Conservation (phyloP, 2,888 invertebrate genomes). For the Chrysodeixis includens region DNA sequence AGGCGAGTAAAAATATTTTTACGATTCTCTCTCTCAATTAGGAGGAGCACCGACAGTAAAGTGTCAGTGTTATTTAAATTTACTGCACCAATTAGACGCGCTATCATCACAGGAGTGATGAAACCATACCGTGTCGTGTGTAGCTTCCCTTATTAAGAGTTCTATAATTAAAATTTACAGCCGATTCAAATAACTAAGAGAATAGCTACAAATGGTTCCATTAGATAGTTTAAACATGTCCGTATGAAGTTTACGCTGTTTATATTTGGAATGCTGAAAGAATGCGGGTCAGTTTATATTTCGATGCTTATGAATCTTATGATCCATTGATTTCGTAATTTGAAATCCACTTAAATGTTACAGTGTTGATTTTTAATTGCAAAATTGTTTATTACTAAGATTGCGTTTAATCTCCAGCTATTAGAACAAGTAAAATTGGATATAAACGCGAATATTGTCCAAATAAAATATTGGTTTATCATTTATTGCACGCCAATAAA, state of each 20-base stretch:
- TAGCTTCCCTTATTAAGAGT: constrained; percentile 86
- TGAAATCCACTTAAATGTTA: constrained; percentile 9
- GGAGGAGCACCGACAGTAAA: constrained; percentile 83
- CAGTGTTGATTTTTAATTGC: neutral
- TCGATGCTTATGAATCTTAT: constrained; percentile 30
- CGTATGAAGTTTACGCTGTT: constrained; percentile 35
- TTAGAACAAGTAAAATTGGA: neutral
- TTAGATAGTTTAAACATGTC: constrained; percentile 57
- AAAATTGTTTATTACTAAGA: neutral
- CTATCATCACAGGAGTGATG: constrained; percentile 85
- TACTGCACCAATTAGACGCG: constrained; percentile 88
- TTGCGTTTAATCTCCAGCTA: neutral
- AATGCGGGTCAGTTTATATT: constrained; percentile 47
- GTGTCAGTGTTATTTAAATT: constrained; percentile 89
- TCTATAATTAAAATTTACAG: constrained; percentile 87
- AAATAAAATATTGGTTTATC: neutral
- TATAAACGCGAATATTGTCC: neutral
- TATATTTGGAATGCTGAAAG: constrained; percentile 36
- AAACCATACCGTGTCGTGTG: constrained; percentile 82
- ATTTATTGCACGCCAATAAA: neutral
- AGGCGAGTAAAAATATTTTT: constrained; percentile 88
- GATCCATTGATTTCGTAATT: constrained; percentile 34
- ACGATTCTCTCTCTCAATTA: constrained; percentile 88
- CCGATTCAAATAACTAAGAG: constrained; percentile 71
- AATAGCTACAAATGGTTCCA: constrained; percentile 70